These are phyloP conservation scores for Nesospiza acunhae DNA, from an alignment of 2,113 vertebrate species.

Conservation along the genomic window DNA sequence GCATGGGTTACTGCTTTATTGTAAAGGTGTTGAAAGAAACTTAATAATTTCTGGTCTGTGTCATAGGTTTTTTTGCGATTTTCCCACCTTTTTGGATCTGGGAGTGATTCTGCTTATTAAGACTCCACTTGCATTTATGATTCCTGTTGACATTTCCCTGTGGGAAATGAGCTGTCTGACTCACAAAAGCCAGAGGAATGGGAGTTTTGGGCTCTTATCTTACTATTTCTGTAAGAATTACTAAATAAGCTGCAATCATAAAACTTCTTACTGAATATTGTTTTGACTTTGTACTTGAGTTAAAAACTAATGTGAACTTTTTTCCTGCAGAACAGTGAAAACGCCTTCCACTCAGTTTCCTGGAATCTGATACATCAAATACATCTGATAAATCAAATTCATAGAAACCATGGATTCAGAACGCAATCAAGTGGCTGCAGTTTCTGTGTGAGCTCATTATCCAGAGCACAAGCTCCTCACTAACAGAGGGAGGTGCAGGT, in stretches of 20 bases:
- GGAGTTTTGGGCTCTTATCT: background rate
- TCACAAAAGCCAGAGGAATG: slow-evolving; percentile 6
- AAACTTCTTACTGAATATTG: background rate
- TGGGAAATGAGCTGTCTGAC: background rate
- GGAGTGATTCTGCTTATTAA: slow-evolving; percentile 2
- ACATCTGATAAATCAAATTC: background rate
- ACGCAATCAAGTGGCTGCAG: fast-evolving
- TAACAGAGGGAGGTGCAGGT: background rate
- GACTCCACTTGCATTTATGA: slow-evolving; percentile 4
- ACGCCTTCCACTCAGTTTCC: background rate
- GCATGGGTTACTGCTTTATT: background rate
- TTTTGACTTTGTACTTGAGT: slow-evolving; percentile 10
- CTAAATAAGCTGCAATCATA: slow-evolving; percentile 7
- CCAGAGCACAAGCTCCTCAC: background rate
- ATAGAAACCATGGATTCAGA: background rate
- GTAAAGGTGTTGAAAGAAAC: background rate
- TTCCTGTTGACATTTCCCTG: slow-evolving; percentile 18
- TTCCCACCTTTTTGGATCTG: background rate
- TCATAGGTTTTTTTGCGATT: background rate
- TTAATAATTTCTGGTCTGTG: background rate
- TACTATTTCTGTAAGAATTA: slow-evolving; percentile 12
- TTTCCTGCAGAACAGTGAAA: background rate
- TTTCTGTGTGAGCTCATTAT: background rate
- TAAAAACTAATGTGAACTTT: background rate
- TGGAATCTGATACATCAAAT: background rate